Evolutionary conservation across 2,113 vertebrate genomes (phyloP).

Genomic region (Indicator maculatus): DNA sequence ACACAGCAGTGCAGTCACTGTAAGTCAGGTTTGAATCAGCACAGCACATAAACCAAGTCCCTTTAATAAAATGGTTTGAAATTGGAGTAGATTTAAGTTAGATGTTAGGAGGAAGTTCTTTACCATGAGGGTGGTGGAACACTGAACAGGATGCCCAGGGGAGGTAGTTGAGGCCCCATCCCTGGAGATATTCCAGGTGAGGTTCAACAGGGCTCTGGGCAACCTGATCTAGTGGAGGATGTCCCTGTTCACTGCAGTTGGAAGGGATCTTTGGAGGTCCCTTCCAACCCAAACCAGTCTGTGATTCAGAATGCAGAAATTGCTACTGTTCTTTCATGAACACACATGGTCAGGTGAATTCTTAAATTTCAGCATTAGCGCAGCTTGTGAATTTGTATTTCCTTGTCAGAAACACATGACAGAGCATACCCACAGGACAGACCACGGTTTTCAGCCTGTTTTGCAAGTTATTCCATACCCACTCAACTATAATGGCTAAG

Average conservation of each 20-base stretch:
- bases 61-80: too few relatives aligned
- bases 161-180: too few relatives aligned
- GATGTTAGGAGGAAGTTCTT: too few relatives aligned
- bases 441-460: background rate
- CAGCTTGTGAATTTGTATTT: background rate
- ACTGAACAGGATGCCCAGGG: too few relatives aligned
- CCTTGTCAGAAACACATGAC: background rate
- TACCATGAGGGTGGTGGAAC: too few relatives aligned
- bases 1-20: fast-evolving
- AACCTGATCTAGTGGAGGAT: too few relatives aligned
- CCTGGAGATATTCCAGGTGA: too few relatives aligned
- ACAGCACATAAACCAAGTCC: fast-evolving
- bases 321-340: background rate
- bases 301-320: background rate
- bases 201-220: too few relatives aligned
- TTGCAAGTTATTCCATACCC: background rate
- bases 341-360: background rate
- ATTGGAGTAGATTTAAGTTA: too few relatives aligned
- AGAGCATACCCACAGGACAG: background rate
- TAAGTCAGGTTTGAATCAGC: fast-evolving
- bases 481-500: background rate
- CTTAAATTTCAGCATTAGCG: background rate
- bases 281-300: too few relatives aligned
- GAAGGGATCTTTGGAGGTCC: too few relatives aligned
- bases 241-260: too few relatives aligned